phyloP scores from a whole-genome alignment of 1,140 invertebrate genomes.

The Sminthurides bifidus region DNA sequence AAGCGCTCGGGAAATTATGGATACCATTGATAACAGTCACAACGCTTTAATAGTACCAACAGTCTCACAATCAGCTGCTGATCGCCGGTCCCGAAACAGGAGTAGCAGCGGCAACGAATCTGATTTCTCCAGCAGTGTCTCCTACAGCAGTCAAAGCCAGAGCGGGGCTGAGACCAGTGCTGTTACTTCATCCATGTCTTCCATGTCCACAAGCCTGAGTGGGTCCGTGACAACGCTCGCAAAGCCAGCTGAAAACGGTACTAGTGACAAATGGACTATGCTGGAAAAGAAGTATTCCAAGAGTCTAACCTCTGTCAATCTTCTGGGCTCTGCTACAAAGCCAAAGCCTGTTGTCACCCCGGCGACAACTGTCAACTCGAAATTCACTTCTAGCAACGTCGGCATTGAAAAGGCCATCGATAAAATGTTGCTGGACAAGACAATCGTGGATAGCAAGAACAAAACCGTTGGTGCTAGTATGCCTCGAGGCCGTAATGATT shows the following conservation, averaged over 20 bases:
- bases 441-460: slow-evolving; percentile 1
- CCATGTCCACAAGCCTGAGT: no score
- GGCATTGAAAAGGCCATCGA: slow-evolving; percentile 32
- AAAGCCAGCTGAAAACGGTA: no score
- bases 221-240: no score
- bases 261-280: slow-evolving; percentile 30
- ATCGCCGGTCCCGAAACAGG: slow-evolving; percentile 21
- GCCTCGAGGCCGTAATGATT: slow-evolving; percentile 34
- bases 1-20: neutral
- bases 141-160: slow-evolving; percentile 17
- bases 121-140: slow-evolving; percentile 27
- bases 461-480: slow-evolving; percentile 6
- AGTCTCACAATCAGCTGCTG: slow-evolving; percentile 6
- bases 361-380: slow-evolving; percentile 9
- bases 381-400: slow-evolving; percentile 14
- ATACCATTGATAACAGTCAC: slow-evolving; percentile 4
- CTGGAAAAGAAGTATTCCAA: slow-evolving; percentile 33
- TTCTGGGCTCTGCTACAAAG: slow-evolving; percentile 17
- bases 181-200: neutral
- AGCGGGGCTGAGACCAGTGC: neutral
- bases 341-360: slow-evolving; percentile 5
- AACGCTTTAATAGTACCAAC: no score
- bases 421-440: slow-evolving; percentile 29
- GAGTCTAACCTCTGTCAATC: slow-evolving; percentile 26
- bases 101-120: slow-evolving; percentile 31